These are phyloP conservation scores for Bryconaethiops microstoma DNA, from an alignment of 2,797 vertebrate species.

Conservation along the genomic window DNA sequence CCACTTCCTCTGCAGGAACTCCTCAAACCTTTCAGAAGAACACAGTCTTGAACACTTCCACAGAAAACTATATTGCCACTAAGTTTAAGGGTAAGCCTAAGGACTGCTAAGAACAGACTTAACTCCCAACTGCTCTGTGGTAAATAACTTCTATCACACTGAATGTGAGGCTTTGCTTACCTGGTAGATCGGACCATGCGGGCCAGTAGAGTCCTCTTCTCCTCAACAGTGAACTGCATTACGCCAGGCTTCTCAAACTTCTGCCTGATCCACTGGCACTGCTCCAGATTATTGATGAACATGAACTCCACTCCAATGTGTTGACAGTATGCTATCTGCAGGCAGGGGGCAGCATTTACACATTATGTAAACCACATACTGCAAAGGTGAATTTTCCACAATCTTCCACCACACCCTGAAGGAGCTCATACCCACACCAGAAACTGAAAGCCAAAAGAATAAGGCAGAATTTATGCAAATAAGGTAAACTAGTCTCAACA, in stretches of 20 bases:
- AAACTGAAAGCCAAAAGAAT: not conserved
- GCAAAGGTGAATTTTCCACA: not conserved
- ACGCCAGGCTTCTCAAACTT: conserved; percentile 86
- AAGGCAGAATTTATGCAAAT: not conserved
- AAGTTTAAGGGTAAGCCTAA: no score
- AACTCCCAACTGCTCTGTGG: no score
- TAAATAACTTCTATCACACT: conserved; percentile 82
- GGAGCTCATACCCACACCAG: not conserved
- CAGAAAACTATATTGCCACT: no score
- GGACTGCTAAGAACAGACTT: no score
- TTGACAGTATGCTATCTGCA: conserved; percentile 87
- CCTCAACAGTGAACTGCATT: conserved; percentile 79
- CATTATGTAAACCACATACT: not conserved
- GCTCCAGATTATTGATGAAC: conserved; percentile 91
- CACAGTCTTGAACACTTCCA: no score
- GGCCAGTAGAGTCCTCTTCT: conserved; percentile 86
- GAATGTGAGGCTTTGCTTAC: conserved; percentile 75
- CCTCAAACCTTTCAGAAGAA: conserved; percentile 80
- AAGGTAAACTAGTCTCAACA: not conserved
- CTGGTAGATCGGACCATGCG: conserved; percentile 77
- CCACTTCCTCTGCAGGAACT: conserved; percentile 91
- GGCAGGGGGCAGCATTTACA: not conserved
- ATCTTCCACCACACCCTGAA: not conserved
- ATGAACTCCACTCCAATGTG: conserved; percentile 90
- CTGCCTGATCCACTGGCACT: conserved; percentile 90